A percentile compares a stretch with the other conserved stretches of the same genome.
phyloP scores from a whole-genome alignment of 2,797 vertebrate species.

The Pseudopleuronectes americanus region DNA sequence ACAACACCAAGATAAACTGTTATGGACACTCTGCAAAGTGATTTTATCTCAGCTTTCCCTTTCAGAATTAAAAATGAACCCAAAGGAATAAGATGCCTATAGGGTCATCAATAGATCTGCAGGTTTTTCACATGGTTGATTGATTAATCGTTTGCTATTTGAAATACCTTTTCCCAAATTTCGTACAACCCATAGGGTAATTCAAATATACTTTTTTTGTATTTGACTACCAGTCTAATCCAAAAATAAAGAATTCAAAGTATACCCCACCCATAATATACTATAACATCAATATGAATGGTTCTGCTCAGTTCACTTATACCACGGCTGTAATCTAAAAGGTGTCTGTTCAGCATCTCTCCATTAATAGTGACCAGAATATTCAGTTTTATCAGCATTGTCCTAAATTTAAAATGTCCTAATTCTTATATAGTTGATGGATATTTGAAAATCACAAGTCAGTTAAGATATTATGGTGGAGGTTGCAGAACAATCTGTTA shows the following conservation, averaged over 20 bases:
- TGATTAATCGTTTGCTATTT: background rate
- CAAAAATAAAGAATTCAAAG: background rate
- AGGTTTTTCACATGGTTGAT: background rate
- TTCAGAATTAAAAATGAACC: too few relatives aligned
- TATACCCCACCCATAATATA: background rate
- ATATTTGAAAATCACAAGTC: background rate
- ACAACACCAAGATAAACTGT: conserved; percentile 14
- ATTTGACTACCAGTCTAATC: background rate
- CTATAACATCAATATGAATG: background rate
- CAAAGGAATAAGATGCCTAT: too few relatives aligned
- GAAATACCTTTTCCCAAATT: background rate
- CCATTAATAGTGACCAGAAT: too few relatives aligned
- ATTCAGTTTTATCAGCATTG: background rate
- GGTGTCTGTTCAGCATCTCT: background rate
- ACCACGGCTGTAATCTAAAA: too few relatives aligned
- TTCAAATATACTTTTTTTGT: background rate
- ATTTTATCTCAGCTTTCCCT: background rate
- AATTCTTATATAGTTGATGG: background rate
- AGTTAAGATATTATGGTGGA: background rate
- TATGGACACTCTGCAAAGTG: conserved; percentile 16
- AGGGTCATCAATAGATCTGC: too few relatives aligned
- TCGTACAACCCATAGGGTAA: too few relatives aligned
- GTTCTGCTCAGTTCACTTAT: background rate
- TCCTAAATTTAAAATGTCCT: background rate
- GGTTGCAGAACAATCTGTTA: background rate